Evolutionary conservation across 2,797 vertebrate genomes (phyloP), one percentile per base, ranked within the genome.

Genomic region (Esox lucius): DNA sequence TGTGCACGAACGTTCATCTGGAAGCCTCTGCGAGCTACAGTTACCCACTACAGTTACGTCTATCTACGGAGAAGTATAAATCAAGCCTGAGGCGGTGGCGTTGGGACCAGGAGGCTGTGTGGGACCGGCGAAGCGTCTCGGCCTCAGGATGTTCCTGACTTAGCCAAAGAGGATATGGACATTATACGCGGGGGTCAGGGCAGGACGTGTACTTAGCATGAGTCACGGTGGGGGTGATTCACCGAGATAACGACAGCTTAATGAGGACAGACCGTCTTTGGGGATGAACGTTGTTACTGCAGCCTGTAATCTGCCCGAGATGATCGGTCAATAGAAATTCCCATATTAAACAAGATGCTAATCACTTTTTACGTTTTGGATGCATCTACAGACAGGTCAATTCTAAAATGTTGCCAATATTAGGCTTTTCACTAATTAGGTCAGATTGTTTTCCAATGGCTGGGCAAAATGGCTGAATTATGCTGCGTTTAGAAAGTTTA

Each of bases 81-180:
- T 5, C 35, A 39, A 6, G 35, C 35, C 9, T 59, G 7, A 3
- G n/a, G 19, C 42, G 28, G 42, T 26, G 22, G 68, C 46, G 28
- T 7, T 26, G n/a, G n/a, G 24, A 5, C 68, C 24, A 15, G 35
- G 33, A 39, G 2, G 66, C 35, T n/a, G 71, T 53, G 73, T 19
- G 42, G 6, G 12, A 46, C 39, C 9, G 42, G 42, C 13, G 42
- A 1, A 11, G 46, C 42, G 12, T 46, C 42, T 6, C 39, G 4
- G 1, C 39, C 22, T 62, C 31, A 49, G 28, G 46, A 67, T 69
- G 66, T 42, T 22, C 31, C 68, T 70, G 68, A 73, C 68, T 64
- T 81, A 71, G 28, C 72, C 74, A 76, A 62, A 75, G 49, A 74
- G 74, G 70, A 76, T 71, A 71, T 74, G 39, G 13, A 46, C 64